Evolutionary conservation across 2,797 vertebrate genomes (phyloP).

Genomic region (Hafferia zeledoni): DNA sequence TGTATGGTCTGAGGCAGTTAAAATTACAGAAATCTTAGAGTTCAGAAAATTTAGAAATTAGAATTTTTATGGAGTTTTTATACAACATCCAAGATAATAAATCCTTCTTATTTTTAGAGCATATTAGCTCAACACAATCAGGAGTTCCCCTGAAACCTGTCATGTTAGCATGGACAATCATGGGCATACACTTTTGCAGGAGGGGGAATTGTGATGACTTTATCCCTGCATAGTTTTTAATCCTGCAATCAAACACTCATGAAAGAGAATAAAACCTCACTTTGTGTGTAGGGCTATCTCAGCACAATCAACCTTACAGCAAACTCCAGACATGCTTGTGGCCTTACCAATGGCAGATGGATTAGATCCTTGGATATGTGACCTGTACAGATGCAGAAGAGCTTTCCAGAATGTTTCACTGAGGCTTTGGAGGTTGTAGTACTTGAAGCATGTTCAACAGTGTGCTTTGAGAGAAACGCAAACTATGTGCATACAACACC

Average conservation of each 20-base stretch:
- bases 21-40: background rate
- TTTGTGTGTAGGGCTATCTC: background rate
- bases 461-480: background rate
- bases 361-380: background rate
- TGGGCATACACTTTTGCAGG: background rate
- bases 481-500: background rate
- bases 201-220: background rate
- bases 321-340: rapidly evolving
- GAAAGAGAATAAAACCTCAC: background rate
- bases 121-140: background rate
- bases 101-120: background rate
- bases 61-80: background rate
- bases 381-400: background rate
- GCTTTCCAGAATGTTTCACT: background rate
- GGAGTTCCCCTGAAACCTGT: background rate
- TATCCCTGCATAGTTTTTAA: background rate
- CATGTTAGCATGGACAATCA: background rate
- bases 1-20: background rate
- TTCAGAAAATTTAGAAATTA: background rate
- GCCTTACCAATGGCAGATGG: background rate
- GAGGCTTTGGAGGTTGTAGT: background rate
- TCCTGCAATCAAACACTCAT: background rate
- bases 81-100: background rate
- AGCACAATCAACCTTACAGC: background rate
- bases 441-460: background rate